Evolutionary conservation across 2,888 invertebrate genomes (phyloP).

Genomic region (Amorpha juglandis): DNA sequence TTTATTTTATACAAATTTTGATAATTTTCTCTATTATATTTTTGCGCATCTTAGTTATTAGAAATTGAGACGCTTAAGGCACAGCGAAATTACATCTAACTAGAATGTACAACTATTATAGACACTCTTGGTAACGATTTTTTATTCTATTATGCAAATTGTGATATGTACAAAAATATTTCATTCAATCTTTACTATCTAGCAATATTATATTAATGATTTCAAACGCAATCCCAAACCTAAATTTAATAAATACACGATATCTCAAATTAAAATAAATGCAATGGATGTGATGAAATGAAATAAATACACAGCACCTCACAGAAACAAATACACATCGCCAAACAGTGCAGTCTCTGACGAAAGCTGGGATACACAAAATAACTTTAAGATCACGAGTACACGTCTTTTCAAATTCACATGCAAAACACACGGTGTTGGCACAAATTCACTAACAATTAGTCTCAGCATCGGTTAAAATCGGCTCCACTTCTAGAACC

Average conservation of each 20-base stretch:
- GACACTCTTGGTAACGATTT: constrained; percentile 80
- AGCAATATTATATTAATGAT: constrained; percentile 38
- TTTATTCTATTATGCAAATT: constrained; percentile 67
- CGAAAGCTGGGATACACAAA: constrained; percentile 34
- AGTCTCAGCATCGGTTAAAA: constrained; percentile 48
- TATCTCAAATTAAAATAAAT: constrained; percentile 33
- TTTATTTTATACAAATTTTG: constrained; percentile 67
- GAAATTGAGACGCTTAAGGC: constrained; percentile 84
- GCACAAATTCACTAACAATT: constrained; percentile 66
- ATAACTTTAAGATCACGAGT: constrained; percentile 40
- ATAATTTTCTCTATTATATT: constrained; percentile 61
- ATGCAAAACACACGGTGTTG: constrained; percentile 48
- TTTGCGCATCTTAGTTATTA: constrained; percentile 68
- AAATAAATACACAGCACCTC: constrained; percentile 41
- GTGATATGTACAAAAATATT: constrained; percentile 84
- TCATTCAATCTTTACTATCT: constrained; percentile 64
- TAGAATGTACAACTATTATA: constrained; percentile 65
- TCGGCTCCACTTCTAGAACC: constrained; percentile 77
- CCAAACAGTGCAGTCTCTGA: constrained; percentile 28
- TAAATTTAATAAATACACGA: constrained; percentile 33
- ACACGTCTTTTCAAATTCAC: constrained; percentile 44
- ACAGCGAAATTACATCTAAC: constrained; percentile 80
- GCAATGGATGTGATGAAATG: constrained; percentile 34
- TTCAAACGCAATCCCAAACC: constrained; percentile 34
- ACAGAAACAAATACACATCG: constrained; percentile 39